These are phyloP conservation scores for Danaus melanippus DNA, from an alignment of 1,140 invertebrate species.

Conservation along the genomic window DNA sequence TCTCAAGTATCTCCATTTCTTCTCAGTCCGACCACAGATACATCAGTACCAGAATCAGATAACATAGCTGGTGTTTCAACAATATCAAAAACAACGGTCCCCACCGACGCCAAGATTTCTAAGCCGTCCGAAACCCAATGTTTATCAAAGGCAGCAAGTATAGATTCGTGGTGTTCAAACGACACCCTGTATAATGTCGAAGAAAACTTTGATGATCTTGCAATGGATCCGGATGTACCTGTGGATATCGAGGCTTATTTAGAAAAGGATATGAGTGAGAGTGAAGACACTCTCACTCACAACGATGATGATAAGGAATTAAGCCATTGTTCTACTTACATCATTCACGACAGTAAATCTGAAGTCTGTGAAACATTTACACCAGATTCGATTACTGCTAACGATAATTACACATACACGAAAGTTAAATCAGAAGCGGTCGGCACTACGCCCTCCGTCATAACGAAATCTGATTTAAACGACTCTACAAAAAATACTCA, in stretches of 20 bases:
- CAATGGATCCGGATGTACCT: conserved; percentile 51
- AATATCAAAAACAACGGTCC: conserved; percentile 55
- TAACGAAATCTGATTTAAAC: conserved; percentile 51
- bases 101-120: conserved; percentile 60
- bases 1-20: conserved; percentile 62
- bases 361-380: conserved; percentile 56
- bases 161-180: conserved; percentile 76
- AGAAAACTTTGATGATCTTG: conserved; percentile 70
- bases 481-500: conserved; percentile 52
- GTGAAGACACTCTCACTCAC: conserved; percentile 53
- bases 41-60: conserved; percentile 50
- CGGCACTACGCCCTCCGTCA: conserved; percentile 31
- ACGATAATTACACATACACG: conserved; percentile 55
- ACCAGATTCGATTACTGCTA: conserved; percentile 57
- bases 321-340: conserved; percentile 60
- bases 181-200: conserved; percentile 75
- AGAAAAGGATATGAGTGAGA: conserved; percentile 50
- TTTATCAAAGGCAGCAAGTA: conserved; percentile 73
- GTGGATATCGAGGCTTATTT: conserved; percentile 33
- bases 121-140: conserved; percentile 63
- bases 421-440: conserved; percentile 46
- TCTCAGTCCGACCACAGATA: conserved; percentile 57
- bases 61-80: conserved; percentile 52
- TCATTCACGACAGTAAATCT: conserved; percentile 60
- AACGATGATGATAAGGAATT: conserved; percentile 55